A percentile compares a stretch with the other conserved stretches of the same genome.
These are phyloP conservation scores for Aphelocoma californica DNA, from an alignment of 2,797 vertebrate species.

Conservation along the genomic window DNA sequence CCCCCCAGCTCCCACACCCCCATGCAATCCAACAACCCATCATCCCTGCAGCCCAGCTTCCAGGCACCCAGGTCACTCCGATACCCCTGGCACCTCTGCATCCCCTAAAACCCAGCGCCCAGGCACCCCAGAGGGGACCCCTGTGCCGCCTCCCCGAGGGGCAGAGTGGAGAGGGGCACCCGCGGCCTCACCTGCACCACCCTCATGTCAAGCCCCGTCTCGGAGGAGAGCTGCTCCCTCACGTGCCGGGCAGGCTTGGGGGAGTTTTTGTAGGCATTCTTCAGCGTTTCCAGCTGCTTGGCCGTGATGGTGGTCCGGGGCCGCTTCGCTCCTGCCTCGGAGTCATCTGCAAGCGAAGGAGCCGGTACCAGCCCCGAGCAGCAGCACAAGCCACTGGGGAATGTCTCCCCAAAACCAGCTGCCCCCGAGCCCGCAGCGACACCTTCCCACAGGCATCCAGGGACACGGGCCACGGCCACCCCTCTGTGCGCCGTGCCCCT, in stretches of 20 bases:
- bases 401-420: background rate
- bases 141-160: accelerated
- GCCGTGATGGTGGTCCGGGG: constrained; percentile 97
- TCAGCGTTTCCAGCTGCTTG: constrained; percentile 96
- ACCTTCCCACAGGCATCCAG: accelerated
- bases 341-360: constrained; percentile 83
- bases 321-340: constrained; percentile 93
- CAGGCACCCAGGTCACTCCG: too few relatives aligned
- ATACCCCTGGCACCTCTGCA: background rate
- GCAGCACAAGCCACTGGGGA: accelerated
- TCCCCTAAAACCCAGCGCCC: background rate
- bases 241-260: constrained; percentile 95
- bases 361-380: background rate
- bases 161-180: background rate
- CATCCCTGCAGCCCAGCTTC: background rate
- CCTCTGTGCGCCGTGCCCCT: background rate
- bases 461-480: accelerated
- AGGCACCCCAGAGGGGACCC: too few relatives aligned
- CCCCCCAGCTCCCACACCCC: background rate
- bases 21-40: background rate
- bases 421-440: background rate
- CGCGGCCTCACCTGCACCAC: constrained; percentile 88
- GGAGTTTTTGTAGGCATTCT: constrained; percentile 97
- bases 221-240: constrained; percentile 95
- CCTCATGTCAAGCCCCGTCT: constrained; percentile 97